Conservation (phyloP, 1,140 invertebrate species). For the Dendroctonus ponderosae region DNA sequence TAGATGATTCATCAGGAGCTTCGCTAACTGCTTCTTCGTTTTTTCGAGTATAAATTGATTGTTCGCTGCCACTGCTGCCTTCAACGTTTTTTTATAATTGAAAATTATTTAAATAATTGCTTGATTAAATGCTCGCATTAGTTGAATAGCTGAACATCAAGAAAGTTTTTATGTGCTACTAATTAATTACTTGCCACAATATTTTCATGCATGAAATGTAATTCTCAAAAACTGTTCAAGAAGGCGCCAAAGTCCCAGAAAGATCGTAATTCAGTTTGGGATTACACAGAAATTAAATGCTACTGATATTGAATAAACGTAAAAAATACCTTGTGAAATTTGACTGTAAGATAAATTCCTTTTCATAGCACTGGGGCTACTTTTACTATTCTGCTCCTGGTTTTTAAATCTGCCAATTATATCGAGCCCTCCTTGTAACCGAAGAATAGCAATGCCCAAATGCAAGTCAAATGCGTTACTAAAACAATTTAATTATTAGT, state of each 20-base stretch:
- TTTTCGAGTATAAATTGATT: slow-evolving; percentile 50
- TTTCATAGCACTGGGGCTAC: slow-evolving; percentile 48
- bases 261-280: not conserved
- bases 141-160: too few species aligned
- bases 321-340: slow-evolving; percentile 60
- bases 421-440: slow-evolving; percentile 80
- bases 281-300: not conserved
- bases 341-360: slow-evolving; percentile 64
- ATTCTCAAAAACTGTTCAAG: too few species aligned
- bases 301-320: not conserved
- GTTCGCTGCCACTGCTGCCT: slow-evolving; percentile 68
- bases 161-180: too few species aligned
- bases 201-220: too few species aligned
- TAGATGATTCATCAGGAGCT: slow-evolving; percentile 50
- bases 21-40: slow-evolving; percentile 55
- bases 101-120: not conserved
- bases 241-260: too few species aligned
- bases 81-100: slow-evolving; percentile 20
- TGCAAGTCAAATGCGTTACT: slow-evolving; percentile 93
- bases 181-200: too few species aligned
- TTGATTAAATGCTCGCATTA: not conserved
- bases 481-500: slow-evolving; percentile 43
- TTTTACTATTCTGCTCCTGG: slow-evolving; percentile 37
- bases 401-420: slow-evolving; percentile 52
- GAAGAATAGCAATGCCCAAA: slow-evolving; percentile 83